Base-by-base conservation (phyloP, 2,797 vertebrate genomes). In the Sorex maritimensis region DNA sequence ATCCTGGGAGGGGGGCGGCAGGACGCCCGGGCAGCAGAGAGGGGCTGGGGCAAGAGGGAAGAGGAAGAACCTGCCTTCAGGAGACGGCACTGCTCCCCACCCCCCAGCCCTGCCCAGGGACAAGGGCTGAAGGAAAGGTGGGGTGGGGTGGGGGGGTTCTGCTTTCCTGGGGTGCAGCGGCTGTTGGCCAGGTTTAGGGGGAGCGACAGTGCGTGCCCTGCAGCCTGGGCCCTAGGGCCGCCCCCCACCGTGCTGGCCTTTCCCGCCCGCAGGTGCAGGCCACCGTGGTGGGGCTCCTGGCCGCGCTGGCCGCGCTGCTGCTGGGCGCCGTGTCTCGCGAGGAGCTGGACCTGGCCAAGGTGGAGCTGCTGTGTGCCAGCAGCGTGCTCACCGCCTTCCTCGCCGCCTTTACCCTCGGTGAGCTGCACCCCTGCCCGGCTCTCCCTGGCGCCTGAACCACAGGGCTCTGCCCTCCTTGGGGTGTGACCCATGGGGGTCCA, bases 271-370 rank as follows among this genome's bases (percentile, higher is more conserved):
- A 99, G 99, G 98, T 99, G 34, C 99, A 99, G 98, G 99, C 99
- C 93, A 99, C 99, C 0, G 99, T 99, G 81, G 98, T 99, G 93
- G 99, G 99, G 38, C 98, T 99, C 72, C 98, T 99, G 91, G 99
- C 99, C 1, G 99, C 99, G 0, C 11, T 99, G 44, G 99, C 98
- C 2, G 99, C 99, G 0, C 95, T 99, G 80, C 98, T 98, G 93
- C 98, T 99, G 97, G 99, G 99, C 0, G 97, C 98, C 0, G 89
- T 99, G 86, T 99, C 99, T 13, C 98, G 98, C 92, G 98, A 99
- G n/a, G 98, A 98, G 0, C 65, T 99, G 67, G 99, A 99, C 72
- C 95, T 99, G 94, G 98, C 98, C 94, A 98, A 99, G 97, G 98
- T 98, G 1, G 98, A 98, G 0, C 97, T 99, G 86, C 98, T 99